phyloP scores from a whole-genome alignment of 2,888 invertebrate species.

The Tipula lateralis region DNA sequence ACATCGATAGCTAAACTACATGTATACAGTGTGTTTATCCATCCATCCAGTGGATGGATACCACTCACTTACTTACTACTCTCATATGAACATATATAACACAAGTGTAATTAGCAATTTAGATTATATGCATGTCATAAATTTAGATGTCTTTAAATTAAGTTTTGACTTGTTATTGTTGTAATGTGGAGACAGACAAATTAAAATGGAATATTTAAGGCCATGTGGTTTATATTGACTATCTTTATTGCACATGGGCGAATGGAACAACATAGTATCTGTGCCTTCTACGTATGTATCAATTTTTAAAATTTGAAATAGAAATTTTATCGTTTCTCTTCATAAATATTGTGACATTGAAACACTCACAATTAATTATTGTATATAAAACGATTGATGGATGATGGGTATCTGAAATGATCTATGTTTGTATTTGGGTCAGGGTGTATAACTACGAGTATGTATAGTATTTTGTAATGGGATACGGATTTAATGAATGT shows the following conservation, averaged over 20 bases:
- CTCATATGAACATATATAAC: background rate
- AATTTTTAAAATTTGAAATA: background rate
- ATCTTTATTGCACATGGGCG: background rate
- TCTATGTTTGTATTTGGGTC: background rate
- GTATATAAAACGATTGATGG: background rate
- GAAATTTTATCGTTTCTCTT: background rate
- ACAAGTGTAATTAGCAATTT: conserved; percentile 30
- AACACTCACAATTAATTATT: background rate
- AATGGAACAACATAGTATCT: background rate
- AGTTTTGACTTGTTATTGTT: conserved; percentile 12
- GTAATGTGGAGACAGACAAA: conserved; percentile 9
- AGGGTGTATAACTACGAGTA: too few species aligned
- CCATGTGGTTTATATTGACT: background rate
- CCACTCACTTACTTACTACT: background rate
- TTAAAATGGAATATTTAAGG: conserved; percentile 12
- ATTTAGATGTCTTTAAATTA: conserved; percentile 26
- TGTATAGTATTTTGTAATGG: background rate
- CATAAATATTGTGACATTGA: background rate
- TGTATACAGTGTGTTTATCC: background rate
- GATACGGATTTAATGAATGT: too few species aligned
- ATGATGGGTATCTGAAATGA: background rate
- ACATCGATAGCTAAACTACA: background rate
- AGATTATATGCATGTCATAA: conserved; percentile 26
- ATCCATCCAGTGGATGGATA: background rate
- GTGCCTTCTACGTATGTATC: background rate